A percentile compares a stretch with the other conserved stretches of the same genome.
phyloP scores from a whole-genome alignment of 1,140 invertebrate species.

The Meloidogyne floridensis region DNA sequence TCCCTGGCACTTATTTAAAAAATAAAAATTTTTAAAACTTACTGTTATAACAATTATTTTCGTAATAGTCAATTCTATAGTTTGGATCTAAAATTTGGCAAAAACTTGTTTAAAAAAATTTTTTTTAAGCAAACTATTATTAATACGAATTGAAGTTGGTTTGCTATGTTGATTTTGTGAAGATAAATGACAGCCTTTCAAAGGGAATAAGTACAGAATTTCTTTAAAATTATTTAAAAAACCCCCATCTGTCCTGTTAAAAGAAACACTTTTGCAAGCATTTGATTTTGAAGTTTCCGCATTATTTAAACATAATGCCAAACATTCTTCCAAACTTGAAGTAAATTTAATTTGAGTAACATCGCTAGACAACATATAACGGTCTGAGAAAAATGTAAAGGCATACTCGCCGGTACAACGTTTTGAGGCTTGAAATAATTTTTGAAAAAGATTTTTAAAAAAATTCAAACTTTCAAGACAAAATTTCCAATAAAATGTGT shows the following conservation, averaged over 20 bases:
- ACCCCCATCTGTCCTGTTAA: conserved; percentile 64
- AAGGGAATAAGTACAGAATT: not conserved
- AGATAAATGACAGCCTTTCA: conserved; percentile 55
- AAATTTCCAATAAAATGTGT: conserved; percentile 66
- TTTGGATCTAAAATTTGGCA: conserved; percentile 53
- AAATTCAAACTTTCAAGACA: conserved; percentile 59
- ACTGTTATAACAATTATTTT: conserved; percentile 65
- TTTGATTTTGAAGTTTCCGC: conserved; percentile 43
- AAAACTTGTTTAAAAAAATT: not conserved
- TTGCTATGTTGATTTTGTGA: conserved; percentile 64
- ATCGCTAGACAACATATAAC: conserved; percentile 57
- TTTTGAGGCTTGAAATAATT: conserved; percentile 51
- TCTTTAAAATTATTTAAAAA: not conserved
- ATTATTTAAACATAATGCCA: conserved; percentile 61
- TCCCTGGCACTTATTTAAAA: conserved; percentile 3
- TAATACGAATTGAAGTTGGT: conserved; percentile 56
- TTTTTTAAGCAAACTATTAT: conserved; percentile 50
- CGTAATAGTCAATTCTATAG: conserved; percentile 64
- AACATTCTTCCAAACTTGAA: conserved; percentile 59
- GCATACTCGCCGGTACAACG: conserved; percentile 62
- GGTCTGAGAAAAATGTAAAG: conserved; percentile 65
- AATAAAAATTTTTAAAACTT: conserved; percentile 26
- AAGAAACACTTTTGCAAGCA: conserved; percentile 59
- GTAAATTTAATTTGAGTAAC: conserved; percentile 41
- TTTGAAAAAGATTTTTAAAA: conserved; percentile 2